Percentiles rank a stretch among this genome's conserved stretches.
phyloP scores from a whole-genome alignment of 2,888 invertebrate genomes.

The Ypsolopha sequella region DNA sequence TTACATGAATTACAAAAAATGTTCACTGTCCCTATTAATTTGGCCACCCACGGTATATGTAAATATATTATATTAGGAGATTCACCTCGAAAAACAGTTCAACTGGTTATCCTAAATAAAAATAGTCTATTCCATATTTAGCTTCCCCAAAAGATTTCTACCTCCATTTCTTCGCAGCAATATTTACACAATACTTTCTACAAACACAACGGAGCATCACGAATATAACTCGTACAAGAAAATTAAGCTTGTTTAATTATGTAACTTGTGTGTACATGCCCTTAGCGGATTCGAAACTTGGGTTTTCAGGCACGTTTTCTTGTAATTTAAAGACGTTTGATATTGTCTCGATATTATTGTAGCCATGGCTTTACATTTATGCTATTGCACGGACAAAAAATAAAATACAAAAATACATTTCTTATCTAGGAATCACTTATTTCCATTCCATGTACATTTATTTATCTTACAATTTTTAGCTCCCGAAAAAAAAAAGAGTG shows the following conservation, averaged over 20 bases:
- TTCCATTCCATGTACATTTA: too few relatives aligned
- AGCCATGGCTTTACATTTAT: too few relatives aligned
- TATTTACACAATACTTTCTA: constrained; percentile 67
- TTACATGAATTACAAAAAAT: too few relatives aligned
- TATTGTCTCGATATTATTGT: neutral
- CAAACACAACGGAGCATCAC: constrained; percentile 46
- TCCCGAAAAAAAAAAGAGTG: too few relatives aligned
- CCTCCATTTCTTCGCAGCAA: constrained; percentile 46
- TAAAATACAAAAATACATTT: too few relatives aligned
- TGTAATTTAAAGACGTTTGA: constrained; percentile 24
- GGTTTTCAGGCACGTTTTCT: neutral
- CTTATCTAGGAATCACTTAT: too few relatives aligned
- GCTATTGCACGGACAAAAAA: too few relatives aligned
- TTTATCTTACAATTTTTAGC: too few relatives aligned
- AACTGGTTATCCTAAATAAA: neutral
- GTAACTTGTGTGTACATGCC: constrained; percentile 35
- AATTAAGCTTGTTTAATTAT: constrained; percentile 66
- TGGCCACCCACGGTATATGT: too few relatives aligned
- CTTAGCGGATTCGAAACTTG: constrained; percentile 18
- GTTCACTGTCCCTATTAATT: too few relatives aligned
- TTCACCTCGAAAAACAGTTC: too few relatives aligned
- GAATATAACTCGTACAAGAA: constrained; percentile 58
- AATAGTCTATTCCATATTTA: constrained; percentile 18
- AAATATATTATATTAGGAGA: too few relatives aligned
- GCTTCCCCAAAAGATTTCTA: constrained; percentile 35